Evolutionary conservation across 2,888 invertebrate genomes (phyloP).

Genomic region (Volucella inflata): DNA sequence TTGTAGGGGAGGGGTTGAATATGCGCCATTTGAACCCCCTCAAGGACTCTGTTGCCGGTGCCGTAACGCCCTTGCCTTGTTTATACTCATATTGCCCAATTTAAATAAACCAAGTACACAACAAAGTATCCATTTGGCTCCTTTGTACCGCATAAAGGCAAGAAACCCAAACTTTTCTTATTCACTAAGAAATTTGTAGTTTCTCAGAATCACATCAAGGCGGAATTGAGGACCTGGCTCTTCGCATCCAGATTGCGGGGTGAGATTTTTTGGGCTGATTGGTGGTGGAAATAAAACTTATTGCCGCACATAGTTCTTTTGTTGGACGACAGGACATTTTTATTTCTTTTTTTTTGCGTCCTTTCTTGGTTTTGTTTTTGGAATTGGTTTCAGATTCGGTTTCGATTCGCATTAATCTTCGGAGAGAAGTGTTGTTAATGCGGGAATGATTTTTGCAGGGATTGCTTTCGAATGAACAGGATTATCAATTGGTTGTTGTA

Average conservation of each 20-base stretch:
- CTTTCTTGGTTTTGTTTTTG: too few relatives aligned
- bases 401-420: too few relatives aligned
- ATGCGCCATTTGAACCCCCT: too few relatives aligned
- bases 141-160: constrained; percentile 4
- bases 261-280: background rate
- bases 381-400: too few relatives aligned
- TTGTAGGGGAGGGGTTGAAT: too few relatives aligned
- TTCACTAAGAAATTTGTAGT: constrained; percentile 57
- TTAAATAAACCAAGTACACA: constrained; percentile 54
- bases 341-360: background rate
- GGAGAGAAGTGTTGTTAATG: too few relatives aligned
- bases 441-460: too few relatives aligned
- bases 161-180: constrained; percentile 46
- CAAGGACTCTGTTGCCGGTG: too few relatives aligned
- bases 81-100: constrained; percentile 51
- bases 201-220: background rate
- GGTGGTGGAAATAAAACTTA: constrained; percentile 28
- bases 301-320: constrained; percentile 36
- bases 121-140: constrained; percentile 48
- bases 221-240: too few relatives aligned
- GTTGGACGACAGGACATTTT: constrained; percentile 23
- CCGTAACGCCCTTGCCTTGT: constrained; percentile 44
- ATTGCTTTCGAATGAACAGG: too few relatives aligned
- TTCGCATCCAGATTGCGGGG: too few relatives aligned
- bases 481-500: too few relatives aligned